Base-by-base conservation (phyloP, 1,140 invertebrate species). In the Matsumurasca onukii region DNA sequence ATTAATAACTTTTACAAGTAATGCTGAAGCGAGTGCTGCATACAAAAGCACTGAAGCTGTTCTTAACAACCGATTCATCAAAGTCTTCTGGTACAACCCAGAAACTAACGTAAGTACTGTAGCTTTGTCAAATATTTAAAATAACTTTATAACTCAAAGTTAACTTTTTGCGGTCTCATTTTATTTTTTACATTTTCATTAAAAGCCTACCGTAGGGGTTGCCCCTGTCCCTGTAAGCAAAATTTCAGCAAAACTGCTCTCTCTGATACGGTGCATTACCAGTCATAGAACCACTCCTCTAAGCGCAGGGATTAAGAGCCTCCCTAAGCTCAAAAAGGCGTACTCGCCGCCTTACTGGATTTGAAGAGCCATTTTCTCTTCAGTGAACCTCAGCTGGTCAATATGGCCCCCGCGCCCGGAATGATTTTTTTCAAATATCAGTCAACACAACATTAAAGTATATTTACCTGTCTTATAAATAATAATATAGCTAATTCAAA, bases 11-110 rank as follows among this genome's bases (percentile, higher is more conserved):
- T 98, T 97, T 80, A 90, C 92, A 20, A 87, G 85, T 71, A 92
- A 94, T 73, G 85, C 86, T 0, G 94, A 98, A 78, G 97, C 97
- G 0, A 91, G 93, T 76, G 88, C 91, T 2, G 97, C 97, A 0
- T 97, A 97, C 81, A 87, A 93, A 68, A 95, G 93, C 76, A 94
- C 95, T 0, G 95, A 98, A 78, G 95, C 97, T 17, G 94, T 98
- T 1, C 86, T 98, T 13, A 98, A 98, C 78, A 99, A 98, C 79
- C 83, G 97, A 67, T 91, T 92, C 74, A 92, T 93, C 69, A 91
- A 91, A 78, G 89, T 92, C 30, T 91, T 92, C 79, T 93, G 91
- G 91, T 90, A 92, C 73, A 89, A 88, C 71, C 65, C 69, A 61
- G 66, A 71, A 13, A 31, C 34, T 39, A 66, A 70, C 27, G 31